phyloP scores from a whole-genome alignment of 2,888 invertebrate species.

The Oligia strigilis region DNA sequence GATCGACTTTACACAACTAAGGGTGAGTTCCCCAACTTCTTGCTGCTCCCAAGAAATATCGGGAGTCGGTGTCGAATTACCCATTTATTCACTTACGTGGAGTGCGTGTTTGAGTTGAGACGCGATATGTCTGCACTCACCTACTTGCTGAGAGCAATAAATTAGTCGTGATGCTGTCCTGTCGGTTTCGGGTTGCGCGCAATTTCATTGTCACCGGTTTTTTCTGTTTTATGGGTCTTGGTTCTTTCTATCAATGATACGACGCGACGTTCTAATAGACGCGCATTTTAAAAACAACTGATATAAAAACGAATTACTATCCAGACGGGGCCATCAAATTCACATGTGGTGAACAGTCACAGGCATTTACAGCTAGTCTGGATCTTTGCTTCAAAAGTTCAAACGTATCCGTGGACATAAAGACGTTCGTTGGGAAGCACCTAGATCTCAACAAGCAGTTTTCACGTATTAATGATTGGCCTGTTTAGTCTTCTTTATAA shows the following conservation, averaged over 20 bases:
- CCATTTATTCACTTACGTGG: slow-evolving; percentile 84
- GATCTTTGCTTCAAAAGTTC: background rate
- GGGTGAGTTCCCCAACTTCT: slow-evolving; percentile 64
- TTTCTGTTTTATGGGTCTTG: background rate
- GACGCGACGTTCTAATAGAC: background rate
- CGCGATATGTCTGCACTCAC: slow-evolving; percentile 72
- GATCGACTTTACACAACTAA: slow-evolving; percentile 67
- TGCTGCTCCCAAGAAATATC: slow-evolving; percentile 72
- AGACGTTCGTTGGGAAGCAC: background rate
- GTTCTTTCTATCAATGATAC: background rate
- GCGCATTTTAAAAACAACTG: background rate
- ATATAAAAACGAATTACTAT: background rate
- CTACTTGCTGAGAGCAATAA: slow-evolving; percentile 74
- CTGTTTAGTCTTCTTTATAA: background rate
- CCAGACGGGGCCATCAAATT: background rate
- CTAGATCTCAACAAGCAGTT: background rate
- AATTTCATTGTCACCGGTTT: slow-evolving; percentile 29
- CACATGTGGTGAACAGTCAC: background rate
- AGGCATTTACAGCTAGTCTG: background rate
- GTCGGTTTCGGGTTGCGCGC: slow-evolving; percentile 57
- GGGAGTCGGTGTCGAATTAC: slow-evolving; percentile 79
- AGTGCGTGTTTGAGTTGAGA: slow-evolving; percentile 83
- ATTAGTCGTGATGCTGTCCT: slow-evolving; percentile 70
- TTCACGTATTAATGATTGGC: background rate
- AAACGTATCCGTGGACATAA: background rate